These are phyloP conservation scores for Mesitornis unicolor DNA, from an alignment of 2,113 vertebrate species.

Conservation along the genomic window DNA sequence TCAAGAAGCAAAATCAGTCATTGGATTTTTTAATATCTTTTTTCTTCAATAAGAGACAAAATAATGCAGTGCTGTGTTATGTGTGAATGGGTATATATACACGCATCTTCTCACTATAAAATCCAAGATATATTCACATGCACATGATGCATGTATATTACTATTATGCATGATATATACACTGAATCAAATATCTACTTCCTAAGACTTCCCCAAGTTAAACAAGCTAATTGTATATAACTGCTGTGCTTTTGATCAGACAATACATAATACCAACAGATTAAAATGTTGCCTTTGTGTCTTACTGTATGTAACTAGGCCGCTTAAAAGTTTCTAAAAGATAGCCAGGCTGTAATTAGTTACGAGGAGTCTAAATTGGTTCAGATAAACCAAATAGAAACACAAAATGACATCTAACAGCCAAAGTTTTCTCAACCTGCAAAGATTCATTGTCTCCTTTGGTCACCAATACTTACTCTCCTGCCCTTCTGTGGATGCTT, in stretches of 20 bases:
- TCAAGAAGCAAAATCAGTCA: slow-evolving; percentile 78
- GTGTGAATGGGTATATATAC: not conserved
- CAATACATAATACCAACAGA: not conserved
- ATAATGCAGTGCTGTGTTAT: slow-evolving; percentile 6
- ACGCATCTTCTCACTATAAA: not conserved
- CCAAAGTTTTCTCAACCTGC: not conserved
- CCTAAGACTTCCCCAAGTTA: not conserved
- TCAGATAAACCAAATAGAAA: not conserved
- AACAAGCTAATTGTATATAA: not conserved
- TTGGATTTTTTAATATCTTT: slow-evolving; percentile 74
- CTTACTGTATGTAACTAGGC: not conserved
- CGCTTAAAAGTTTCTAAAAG: not conserved
- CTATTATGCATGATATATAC: not conserved
- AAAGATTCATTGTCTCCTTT: not conserved
- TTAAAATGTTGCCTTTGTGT: not conserved
- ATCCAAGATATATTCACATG: not conserved
- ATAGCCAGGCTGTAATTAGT: not conserved
- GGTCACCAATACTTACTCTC: not conserved
- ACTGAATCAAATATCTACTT: not conserved
- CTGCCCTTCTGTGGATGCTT: not conserved
- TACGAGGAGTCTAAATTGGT: not conserved
- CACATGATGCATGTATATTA: not conserved
- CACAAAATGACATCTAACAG: not conserved
- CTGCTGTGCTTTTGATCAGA: not conserved
- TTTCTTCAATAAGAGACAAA: slow-evolving; percentile 52